Conservation (phyloP, 1,140 invertebrate species). For the Babylonia areolata region DNA sequence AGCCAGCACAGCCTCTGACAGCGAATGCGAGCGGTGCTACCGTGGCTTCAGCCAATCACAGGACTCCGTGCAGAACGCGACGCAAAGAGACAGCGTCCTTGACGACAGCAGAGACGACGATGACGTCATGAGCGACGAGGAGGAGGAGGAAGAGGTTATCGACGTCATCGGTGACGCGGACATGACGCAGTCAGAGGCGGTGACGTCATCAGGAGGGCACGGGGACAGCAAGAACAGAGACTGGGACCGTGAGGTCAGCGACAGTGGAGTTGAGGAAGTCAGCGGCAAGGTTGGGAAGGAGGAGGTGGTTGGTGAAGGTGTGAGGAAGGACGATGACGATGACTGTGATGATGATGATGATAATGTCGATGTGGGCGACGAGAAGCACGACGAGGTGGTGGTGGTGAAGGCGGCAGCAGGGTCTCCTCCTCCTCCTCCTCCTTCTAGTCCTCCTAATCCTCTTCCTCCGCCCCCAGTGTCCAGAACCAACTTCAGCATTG, state of each 20-base stretch:
- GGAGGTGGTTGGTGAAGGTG: not conserved
- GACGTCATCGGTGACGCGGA: conserved; percentile 32
- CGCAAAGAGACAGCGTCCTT: not conserved
- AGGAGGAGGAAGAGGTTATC: conserved; percentile 32
- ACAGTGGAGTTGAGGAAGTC: not conserved
- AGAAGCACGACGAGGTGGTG: too few relatives aligned
- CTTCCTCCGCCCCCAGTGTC: not conserved
- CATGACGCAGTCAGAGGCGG: too few relatives aligned
- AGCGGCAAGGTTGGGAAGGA: not conserved
- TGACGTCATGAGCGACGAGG: conserved; percentile 5
- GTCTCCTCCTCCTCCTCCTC: not conserved
- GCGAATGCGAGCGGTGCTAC: not conserved
- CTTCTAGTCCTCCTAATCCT: not conserved
- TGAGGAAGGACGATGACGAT: not conserved
- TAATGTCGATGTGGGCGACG: not conserved
- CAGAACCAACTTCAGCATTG: conserved; percentile 64
- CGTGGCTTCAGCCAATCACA: not conserved
- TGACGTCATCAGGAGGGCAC: too few relatives aligned
- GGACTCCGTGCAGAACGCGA: not conserved
- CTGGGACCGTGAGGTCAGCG: too few relatives aligned
- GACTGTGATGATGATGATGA: not conserved
- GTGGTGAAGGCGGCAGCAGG: not conserved
- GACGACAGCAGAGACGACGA: not conserved
- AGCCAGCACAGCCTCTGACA: not conserved
- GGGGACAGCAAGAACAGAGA: too few relatives aligned